These are phyloP conservation scores for Drosophila phalerata DNA, from an alignment of 2,888 invertebrate genomes.

Conservation along the genomic window DNA sequence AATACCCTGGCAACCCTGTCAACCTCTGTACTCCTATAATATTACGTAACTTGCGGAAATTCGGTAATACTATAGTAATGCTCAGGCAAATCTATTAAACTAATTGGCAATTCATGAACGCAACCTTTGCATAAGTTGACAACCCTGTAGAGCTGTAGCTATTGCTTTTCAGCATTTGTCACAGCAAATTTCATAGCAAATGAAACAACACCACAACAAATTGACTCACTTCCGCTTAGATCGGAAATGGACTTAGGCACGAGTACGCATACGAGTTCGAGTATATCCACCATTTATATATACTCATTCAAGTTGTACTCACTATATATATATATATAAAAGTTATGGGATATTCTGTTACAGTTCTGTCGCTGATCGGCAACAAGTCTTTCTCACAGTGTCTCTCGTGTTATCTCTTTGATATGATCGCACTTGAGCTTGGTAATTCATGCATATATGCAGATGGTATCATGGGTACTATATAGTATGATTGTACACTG, in stretches of 20 bases:
- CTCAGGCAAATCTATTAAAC: neutral
- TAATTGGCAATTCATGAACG: neutral
- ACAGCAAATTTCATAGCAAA: slow-evolving; percentile 8
- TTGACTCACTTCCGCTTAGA: slow-evolving; percentile 21
- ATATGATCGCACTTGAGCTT: slow-evolving; percentile 6
- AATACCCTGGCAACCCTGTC: neutral
- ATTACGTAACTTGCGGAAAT: neutral
- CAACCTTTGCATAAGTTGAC: slow-evolving; percentile 9
- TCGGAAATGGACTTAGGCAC: slow-evolving; percentile 1
- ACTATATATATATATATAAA: no score
- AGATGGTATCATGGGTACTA: neutral
- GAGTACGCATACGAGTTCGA: neutral
- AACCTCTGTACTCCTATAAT: neutral
- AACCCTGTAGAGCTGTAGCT: slow-evolving; percentile 7
- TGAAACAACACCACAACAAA: slow-evolving; percentile 4
- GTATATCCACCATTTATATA: slow-evolving; percentile 1
- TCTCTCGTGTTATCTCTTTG: neutral
- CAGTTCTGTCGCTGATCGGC: slow-evolving; percentile 3
- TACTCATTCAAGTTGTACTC: neutral
- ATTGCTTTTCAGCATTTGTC: neutral
- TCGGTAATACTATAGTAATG: neutral
- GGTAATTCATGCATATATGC: slow-evolving; percentile 13
- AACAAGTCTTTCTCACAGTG: neutral
- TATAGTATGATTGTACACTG: no score
- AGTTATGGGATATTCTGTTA: neutral